Evolutionary conservation across 1,140 invertebrate species (phyloP).

Genomic region (Drosophila paulistorum): DNA sequence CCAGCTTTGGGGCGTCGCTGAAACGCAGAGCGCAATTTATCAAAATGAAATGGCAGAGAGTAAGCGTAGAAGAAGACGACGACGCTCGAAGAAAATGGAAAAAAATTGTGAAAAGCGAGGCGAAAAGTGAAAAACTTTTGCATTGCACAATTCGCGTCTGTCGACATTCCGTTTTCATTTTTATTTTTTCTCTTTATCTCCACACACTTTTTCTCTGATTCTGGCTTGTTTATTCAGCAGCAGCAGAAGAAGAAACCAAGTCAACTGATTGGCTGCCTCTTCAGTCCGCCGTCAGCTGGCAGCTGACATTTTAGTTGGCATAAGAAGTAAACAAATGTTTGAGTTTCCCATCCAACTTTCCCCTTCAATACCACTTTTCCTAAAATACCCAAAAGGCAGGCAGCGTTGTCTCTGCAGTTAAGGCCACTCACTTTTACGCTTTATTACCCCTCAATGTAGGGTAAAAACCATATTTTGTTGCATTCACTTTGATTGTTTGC

Average conservation of each 20-base stretch:
- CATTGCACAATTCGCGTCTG: conserved; percentile 59
- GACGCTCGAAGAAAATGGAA: conserved; percentile 20
- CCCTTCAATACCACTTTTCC: not conserved
- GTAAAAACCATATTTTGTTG: conserved; percentile 44
- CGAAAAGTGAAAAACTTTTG: conserved; percentile 75
- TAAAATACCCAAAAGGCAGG: not conserved
- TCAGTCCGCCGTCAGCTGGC: conserved; percentile 6
- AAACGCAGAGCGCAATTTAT: conserved; percentile 64
- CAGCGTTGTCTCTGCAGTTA: conserved; percentile 31
- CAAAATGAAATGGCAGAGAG: conserved; percentile 70
- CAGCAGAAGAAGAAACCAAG: conserved; percentile 35
- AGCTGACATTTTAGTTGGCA: conserved; percentile 37
- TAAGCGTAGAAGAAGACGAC: conserved; percentile 13
- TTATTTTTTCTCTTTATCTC: not conserved
- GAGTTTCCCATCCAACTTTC: not conserved
- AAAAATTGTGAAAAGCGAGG: conserved; percentile 30
- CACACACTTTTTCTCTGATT: conserved; percentile 35
- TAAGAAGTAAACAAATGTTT: conserved; percentile 70
- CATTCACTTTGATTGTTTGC: conserved; percentile 46
- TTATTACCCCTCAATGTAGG: not conserved
- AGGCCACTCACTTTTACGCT: conserved; percentile 18
- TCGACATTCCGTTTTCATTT: conserved; percentile 38
- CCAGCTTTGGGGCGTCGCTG: conserved; percentile 11
- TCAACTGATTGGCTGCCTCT: conserved; percentile 62
- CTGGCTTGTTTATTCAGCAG: conserved; percentile 48